Evolutionary conservation across 2,888 invertebrate genomes (phyloP).

Genomic region (Therioaphis trifolii): DNA sequence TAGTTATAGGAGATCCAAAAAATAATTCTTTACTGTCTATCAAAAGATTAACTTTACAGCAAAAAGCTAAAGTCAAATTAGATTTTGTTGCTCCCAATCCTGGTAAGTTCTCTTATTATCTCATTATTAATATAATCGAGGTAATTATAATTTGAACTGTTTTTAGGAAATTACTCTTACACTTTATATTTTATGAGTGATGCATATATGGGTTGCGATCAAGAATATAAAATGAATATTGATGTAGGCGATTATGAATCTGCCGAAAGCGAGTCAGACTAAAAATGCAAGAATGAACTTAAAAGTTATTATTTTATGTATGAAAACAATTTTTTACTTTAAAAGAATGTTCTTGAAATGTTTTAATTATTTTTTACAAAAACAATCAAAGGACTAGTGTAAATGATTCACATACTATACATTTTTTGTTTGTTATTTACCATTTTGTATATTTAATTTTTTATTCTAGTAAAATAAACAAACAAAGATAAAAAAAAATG

Average conservation of each 20-base stretch:
- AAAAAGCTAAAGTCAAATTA: slow-evolving; percentile 86
- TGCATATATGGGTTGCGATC: slow-evolving; percentile 98
- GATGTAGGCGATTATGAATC: slow-evolving; percentile 76
- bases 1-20: slow-evolving; percentile 97
- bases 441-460: slow-evolving; percentile 28
- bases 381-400: slow-evolving; percentile 17
- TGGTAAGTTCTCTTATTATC: slow-evolving; percentile 67
- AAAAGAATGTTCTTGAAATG: not conserved
- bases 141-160: slow-evolving; percentile 36
- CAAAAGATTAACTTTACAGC: slow-evolving; percentile 93
- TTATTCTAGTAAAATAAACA: slow-evolving; percentile 12
- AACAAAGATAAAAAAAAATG: not conserved
- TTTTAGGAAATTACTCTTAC: slow-evolving; percentile 84
- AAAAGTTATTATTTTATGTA: slow-evolving; percentile 16
- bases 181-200: slow-evolving; percentile 99
- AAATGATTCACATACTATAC: not conserved
- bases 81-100: slow-evolving; percentile 94
- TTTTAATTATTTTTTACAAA: slow-evolving; percentile 36
- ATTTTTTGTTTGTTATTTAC: slow-evolving; percentile 11
- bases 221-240: slow-evolving; percentile 94
- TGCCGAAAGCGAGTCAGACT: slow-evolving; percentile 55
- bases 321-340: not conserved
- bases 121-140: not conserved
- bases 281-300: not conserved
- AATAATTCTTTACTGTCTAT: slow-evolving; percentile 95